Base-by-base conservation (phyloP, 2,113 vertebrate genomes). In the Pseudorhombus dupliciocellatus region DNA sequence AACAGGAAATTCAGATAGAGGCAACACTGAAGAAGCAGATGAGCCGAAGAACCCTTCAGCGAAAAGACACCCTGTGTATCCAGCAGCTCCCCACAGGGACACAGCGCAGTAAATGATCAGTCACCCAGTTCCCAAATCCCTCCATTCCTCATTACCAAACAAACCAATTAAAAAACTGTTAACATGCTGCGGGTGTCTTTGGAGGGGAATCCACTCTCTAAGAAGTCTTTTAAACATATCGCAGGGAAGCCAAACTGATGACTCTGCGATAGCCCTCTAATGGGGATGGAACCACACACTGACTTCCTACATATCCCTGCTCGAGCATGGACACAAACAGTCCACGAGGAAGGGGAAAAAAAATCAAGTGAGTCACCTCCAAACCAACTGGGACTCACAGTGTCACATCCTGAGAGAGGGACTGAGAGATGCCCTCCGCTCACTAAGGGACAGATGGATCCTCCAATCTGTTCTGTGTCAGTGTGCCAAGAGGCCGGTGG, bases 331-430 rank as follows among this genome's bases (percentile, higher is more conserved):
- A 80, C 52, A 24, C 65, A 57, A 75, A 81, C 80, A 75, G 64
- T 51, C 52, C 59, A 84, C n/a, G 25, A 18, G 21, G 34, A 16
- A n/a, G n/a, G n/a, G 70, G 24, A 24, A 22, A 46, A 75, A 66
- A 83, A 68, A 77, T 79, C 84, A 89, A 89, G 73, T 88, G 86
- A 92, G 62, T 88, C 90, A 92, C 46, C 78, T 81, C 14, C 76
- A 85, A 86, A 86, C 89, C 87, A 87, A 87, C 89, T 90, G 87
- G 88, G 88, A 92, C 68, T 59, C 79, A 86, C 75, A 81, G 50
- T 86, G 89, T 87, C 83, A 88, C 70, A 85, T 89, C 88, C 88
- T 88, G 87, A 82, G 77, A 73, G 75, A 73, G 84, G 58, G 81
- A 52, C 71, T 34, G 63, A 81, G 77, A 85, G 77, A 81, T 81